These are phyloP conservation scores for Malurus leucopterus DNA, from an alignment of 2,797 vertebrate genomes.

Conservation along the genomic window DNA sequence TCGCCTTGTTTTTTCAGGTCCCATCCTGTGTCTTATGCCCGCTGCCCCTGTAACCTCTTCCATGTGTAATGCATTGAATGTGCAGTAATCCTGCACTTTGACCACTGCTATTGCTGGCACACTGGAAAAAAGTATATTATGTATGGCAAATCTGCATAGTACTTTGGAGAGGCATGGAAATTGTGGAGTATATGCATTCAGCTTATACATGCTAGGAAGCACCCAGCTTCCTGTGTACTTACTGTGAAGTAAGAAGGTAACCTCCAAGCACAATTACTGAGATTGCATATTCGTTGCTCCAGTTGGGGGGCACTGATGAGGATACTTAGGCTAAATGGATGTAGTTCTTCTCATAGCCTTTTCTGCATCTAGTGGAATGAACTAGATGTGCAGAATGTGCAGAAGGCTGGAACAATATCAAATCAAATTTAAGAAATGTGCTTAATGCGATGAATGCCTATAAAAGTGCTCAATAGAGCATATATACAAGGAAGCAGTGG, in stretches of 20 bases:
- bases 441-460: neutral
- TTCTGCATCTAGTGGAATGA: neutral
- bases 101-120: neutral
- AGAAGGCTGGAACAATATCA: neutral
- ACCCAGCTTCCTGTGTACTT: neutral
- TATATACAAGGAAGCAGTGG: neutral
- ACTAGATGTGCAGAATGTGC: too few relatives aligned
- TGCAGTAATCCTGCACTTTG: neutral
- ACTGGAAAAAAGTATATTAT: neutral
- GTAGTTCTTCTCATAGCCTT: neutral
- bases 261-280: neutral
- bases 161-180: neutral
- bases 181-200: neutral
- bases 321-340: neutral
- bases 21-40: neutral
- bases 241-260: neutral
- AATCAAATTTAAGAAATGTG: neutral
- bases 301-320: neutral
- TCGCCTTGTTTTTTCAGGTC: neutral
- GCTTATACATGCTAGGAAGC: neutral
- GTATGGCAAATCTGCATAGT: neutral
- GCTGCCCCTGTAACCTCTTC: neutral
- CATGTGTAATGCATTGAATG: neutral
- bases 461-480: neutral
- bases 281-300: neutral